These are phyloP conservation scores for Tetragonula carbonaria DNA, from an alignment of 2,888 invertebrate species.

Conservation along the genomic window DNA sequence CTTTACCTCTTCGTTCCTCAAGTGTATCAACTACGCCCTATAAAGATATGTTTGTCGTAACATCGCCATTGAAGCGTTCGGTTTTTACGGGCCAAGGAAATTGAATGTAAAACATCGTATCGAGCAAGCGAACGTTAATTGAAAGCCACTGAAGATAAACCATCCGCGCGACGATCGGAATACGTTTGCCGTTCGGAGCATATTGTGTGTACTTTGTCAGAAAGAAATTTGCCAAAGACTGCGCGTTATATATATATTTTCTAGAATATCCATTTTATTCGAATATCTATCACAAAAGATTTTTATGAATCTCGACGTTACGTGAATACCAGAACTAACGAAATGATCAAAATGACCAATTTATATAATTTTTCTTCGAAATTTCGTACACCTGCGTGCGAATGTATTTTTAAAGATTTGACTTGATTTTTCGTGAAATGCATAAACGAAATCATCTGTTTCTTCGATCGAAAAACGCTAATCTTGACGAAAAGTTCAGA, in stretches of 20 bases:
- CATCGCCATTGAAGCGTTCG: slow-evolving; percentile 19
- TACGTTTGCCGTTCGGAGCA: not conserved
- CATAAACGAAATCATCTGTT: too few relatives aligned
- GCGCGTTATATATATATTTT: not conserved
- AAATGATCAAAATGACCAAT: too few relatives aligned
- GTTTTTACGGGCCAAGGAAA: slow-evolving; percentile 26
- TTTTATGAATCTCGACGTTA: not conserved
- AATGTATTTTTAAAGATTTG: too few relatives aligned
- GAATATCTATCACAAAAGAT: not conserved
- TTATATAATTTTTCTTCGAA: too few relatives aligned
- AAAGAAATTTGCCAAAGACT: not conserved
- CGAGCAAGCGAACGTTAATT: not conserved
- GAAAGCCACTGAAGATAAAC: not conserved
- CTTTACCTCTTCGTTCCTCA: not conserved
- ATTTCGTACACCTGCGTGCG: too few relatives aligned
- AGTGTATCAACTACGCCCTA: not conserved
- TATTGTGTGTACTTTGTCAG: not conserved
- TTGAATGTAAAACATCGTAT: slow-evolving; percentile 32
- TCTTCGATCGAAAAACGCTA: too few relatives aligned
- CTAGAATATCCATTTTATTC: not conserved
- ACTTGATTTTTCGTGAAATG: too few relatives aligned
- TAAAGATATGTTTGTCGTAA: slow-evolving; percentile 6
- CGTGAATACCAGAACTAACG: too few relatives aligned
- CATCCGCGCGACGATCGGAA: not conserved
- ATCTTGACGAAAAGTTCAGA: not conserved